Base-by-base conservation (phyloP, 2,888 invertebrate species). In the Nemapogon koenigi region DNA sequence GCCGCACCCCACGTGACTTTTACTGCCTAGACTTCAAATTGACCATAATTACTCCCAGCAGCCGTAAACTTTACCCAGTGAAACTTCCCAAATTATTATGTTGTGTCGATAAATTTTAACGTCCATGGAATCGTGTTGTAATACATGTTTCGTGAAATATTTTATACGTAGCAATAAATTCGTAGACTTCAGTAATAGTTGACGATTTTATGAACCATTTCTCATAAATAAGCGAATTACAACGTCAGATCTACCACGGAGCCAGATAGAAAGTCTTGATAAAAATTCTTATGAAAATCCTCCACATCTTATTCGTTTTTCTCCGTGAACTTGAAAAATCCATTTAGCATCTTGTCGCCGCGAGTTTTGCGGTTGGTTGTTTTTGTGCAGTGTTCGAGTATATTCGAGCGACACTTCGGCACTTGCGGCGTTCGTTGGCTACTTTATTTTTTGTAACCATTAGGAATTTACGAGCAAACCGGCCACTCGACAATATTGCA, bases 401-500 rank as follows among this genome's bases (percentile, higher is more conserved):
- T 49, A 49, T 48, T 51, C 52, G 51, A 49, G 47, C 48, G 51
- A 49, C 50, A 51, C 53, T 53, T 54, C 54, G 59, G 52, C 59
- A 51, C 52, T 55, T 53, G n/a, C n/a, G n/a, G n/a, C n/a, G n/a
- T 52, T 57, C 57, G 55, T 48, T 16, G 13, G 31, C 16, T n/a
- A 66, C 72, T 75, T 75, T 27, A n/a, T 36, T 41, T 41, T 76
- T 76, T 76, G 71, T 63, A 52, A 57, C 72, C 75, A 75, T 75
- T 76, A 75, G 73, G 66, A 75, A 75, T 78, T 73, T 78, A 76
- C 72, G 71, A 64, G 53, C 56, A 53, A 63, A 56, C 62, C 61
- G 62, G 57, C 66, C 62, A 71, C 72, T 72, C 68, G 71, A 71
- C 75, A 75, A 72, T 78, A 76, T 78, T 75, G 75, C 71, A 64